Evolutionary conservation across 1,140 invertebrate genomes (phyloP).

Genomic region (Heliconius hermathena): DNA sequence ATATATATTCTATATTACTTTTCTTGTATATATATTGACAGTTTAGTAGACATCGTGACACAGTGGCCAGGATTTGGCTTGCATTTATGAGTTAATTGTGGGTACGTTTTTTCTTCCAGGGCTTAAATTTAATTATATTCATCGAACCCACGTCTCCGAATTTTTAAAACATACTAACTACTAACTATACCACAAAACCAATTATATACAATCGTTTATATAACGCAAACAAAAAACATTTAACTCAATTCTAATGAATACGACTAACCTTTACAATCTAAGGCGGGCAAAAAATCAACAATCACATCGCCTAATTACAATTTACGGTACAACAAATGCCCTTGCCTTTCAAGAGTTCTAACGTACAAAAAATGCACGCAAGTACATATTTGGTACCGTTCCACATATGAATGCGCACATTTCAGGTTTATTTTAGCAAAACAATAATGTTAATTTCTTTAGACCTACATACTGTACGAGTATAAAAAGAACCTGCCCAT

Average conservation of each 20-base stretch:
- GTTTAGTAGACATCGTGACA: no score
- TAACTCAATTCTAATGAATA: background rate
- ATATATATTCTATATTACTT: background rate
- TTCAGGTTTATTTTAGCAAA: conserved; percentile 32
- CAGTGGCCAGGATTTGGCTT: no score
- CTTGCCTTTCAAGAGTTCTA: conserved; percentile 1
- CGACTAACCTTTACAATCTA: conserved; percentile 15
- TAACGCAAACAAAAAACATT: background rate
- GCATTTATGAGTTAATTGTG: no score
- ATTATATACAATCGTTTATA: background rate
- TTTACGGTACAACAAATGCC: conserved; percentile 4
- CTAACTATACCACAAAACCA: no score
- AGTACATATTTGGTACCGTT: conserved; percentile 1
- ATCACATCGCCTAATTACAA: conserved; percentile 14
- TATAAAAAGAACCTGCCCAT: conserved; percentile 20
- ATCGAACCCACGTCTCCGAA: no score
- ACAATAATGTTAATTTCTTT: conserved; percentile 62
- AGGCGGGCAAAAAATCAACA: conserved; percentile 10
- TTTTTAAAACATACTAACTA: no score
- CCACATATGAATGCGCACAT: background rate
- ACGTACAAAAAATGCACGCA: background rate
- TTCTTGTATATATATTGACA: background rate
- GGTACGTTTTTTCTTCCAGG: background rate
- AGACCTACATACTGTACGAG: conserved; percentile 32
- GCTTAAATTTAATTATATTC: no score